phyloP scores from a whole-genome alignment of 2,888 invertebrate genomes.

The Anodontia alba region DNA sequence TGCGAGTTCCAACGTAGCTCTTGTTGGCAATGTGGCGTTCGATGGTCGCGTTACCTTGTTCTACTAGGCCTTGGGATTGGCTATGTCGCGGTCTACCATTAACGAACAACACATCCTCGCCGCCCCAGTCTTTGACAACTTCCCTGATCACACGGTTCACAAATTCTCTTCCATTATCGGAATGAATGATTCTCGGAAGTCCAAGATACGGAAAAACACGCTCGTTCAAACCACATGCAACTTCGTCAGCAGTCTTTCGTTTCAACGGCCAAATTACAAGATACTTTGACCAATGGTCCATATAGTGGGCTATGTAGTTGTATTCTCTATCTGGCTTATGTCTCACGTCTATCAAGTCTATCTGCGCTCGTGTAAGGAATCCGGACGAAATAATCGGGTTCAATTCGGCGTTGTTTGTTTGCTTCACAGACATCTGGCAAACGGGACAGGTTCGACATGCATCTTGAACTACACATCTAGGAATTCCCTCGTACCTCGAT shows the following conservation, averaged over 20 bases:
- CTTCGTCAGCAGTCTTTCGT: constrained; percentile 46
- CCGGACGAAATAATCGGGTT: constrained; percentile 34
- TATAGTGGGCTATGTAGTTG: constrained; percentile 43
- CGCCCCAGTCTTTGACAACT: constrained; percentile 31
- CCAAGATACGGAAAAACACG: constrained; percentile 46
- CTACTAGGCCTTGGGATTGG: constrained; percentile 19
- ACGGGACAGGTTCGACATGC: neutral
- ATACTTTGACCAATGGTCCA: constrained; percentile 51
- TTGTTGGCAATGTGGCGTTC: too few species aligned
- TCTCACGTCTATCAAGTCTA: constrained; percentile 50
- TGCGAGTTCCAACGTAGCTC: too few species aligned
- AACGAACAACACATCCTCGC: constrained; percentile 20
- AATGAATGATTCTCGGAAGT: constrained; percentile 39
- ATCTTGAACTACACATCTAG: too few species aligned
- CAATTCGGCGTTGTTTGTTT: constrained; percentile 31
- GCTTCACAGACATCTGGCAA: constrained; percentile 1
- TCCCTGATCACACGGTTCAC: constrained; percentile 33
- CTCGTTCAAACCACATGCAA: constrained; percentile 40
- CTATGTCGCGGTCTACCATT: constrained; percentile 40
- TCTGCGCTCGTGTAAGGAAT: constrained; percentile 36
- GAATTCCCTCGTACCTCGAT: constrained; percentile 15
- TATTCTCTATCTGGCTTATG: constrained; percentile 46
- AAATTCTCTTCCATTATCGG: constrained; percentile 52
- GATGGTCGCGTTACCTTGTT: too few species aligned
- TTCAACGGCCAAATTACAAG: constrained; percentile 43